phyloP scores from a whole-genome alignment of 2,113 vertebrate genomes.

The Atractosteus spatula region DNA sequence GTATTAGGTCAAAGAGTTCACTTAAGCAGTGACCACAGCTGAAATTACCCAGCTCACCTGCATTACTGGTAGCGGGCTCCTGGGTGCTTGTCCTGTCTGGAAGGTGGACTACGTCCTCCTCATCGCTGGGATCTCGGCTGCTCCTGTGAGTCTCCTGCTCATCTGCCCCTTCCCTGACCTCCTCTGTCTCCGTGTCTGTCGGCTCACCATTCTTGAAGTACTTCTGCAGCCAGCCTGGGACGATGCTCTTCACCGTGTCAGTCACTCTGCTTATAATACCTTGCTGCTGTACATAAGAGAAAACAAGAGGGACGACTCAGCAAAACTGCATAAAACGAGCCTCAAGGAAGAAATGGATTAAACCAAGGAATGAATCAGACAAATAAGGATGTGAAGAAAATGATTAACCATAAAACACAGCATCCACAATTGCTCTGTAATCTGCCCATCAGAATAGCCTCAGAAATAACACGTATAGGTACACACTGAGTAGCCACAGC shows the following conservation, averaged over 20 bases:
- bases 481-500: too few species aligned
- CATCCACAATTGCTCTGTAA: too few species aligned
- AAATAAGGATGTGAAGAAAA: too few species aligned
- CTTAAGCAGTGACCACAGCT: too few species aligned
- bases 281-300: constrained; percentile 55
- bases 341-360: too few species aligned
- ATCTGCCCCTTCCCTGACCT: constrained; percentile 39
- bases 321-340: too few species aligned
- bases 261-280: constrained; percentile 91
- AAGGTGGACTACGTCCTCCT: constrained; percentile 61
- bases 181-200: constrained; percentile 47
- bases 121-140: constrained; percentile 60
- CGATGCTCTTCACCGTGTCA: constrained; percentile 93
- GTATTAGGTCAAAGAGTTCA: too few species aligned
- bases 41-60: constrained; percentile 61
- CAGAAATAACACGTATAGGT: too few species aligned
- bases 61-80: constrained; percentile 78
- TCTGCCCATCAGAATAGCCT: too few species aligned
- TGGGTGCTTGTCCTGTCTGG: constrained; percentile 74
- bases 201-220: constrained; percentile 88
- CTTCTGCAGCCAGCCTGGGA: constrained; percentile 91
- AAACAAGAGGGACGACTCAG: background rate
- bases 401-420: too few species aligned
- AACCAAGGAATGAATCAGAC: too few species aligned
- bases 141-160: constrained; percentile 56